Conservation (phyloP, 2,888 invertebrate species). For the Invenusta paracnida region DNA sequence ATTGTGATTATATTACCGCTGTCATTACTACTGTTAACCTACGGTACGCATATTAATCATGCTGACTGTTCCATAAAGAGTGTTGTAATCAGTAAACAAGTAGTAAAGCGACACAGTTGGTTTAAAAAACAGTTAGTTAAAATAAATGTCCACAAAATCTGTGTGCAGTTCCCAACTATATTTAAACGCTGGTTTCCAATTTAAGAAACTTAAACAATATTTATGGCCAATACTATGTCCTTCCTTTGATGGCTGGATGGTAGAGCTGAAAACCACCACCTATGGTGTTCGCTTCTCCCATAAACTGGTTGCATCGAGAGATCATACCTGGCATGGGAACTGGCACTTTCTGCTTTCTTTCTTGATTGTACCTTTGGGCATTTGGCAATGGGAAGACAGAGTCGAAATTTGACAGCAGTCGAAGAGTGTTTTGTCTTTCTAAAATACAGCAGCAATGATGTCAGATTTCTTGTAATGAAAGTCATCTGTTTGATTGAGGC, state of each 20-base stretch:
- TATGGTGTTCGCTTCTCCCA: slow-evolving; percentile 43
- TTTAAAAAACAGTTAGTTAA: too few relatives aligned
- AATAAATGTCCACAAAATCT: too few relatives aligned
- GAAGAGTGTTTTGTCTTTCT: background rate
- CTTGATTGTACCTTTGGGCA: background rate
- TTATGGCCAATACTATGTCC: slow-evolving; percentile 19
- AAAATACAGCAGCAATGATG: background rate
- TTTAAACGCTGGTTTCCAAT: too few relatives aligned
- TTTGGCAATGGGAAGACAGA: slow-evolving; percentile 22
- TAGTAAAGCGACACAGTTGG: too few relatives aligned
- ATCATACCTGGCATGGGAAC: slow-evolving; percentile 35
- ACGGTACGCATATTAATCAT: too few relatives aligned
- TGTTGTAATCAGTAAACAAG: too few relatives aligned
- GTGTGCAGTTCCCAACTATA: too few relatives aligned
- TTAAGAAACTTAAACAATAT: too few relatives aligned
- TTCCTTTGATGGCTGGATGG: background rate
- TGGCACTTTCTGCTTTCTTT: background rate
- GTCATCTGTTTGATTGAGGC: background rate
- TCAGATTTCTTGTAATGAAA: background rate
- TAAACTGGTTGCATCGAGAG: slow-evolving; percentile 39
- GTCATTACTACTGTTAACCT: too few relatives aligned
- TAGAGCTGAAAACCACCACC: background rate
- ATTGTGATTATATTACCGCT: too few relatives aligned
- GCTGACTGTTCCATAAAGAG: too few relatives aligned
- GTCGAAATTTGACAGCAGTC: background rate